Percentiles rank a stretch among this genome's conserved stretches.
Conservation (phyloP, 2,888 invertebrate species). For the Tridacna crocea region DNA sequence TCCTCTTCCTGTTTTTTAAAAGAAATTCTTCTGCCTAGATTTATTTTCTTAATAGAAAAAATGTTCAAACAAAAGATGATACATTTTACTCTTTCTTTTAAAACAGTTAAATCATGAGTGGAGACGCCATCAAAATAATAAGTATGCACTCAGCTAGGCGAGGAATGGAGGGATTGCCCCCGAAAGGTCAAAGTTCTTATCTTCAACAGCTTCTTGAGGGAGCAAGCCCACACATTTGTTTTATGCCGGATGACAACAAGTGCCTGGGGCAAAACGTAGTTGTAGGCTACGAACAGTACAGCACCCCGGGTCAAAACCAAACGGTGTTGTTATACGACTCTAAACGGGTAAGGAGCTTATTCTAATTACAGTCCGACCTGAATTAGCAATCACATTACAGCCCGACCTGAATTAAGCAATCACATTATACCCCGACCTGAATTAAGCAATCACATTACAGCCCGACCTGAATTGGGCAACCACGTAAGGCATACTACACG, state of each 20-base stretch:
- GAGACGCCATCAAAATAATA: not conserved
- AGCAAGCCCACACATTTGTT: not conserved
- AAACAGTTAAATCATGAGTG: not conserved
- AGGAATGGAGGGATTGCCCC: not conserved
- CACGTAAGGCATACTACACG: too few relatives aligned
- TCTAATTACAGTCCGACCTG: too few relatives aligned
- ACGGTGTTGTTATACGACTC: not conserved
- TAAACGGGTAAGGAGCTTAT: not conserved
- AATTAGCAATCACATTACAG: too few relatives aligned
- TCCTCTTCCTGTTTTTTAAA: too few relatives aligned
- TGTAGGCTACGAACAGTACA: not conserved
- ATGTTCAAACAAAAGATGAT: not conserved
- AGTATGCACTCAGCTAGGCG: constrained; percentile 7
- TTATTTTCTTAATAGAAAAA: too few relatives aligned
- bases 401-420: too few relatives aligned
- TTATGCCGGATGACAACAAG: not conserved
- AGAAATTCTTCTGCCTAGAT: too few relatives aligned
- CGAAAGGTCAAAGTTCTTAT: not conserved
- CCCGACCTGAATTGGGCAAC: too few relatives aligned
- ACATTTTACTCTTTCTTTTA: not conserved
- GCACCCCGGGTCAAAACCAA: not conserved
- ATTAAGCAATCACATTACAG: too few relatives aligned
- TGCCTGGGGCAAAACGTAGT: constrained; percentile 4
- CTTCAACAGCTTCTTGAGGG: constrained; percentile 4
- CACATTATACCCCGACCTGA: too few relatives aligned